These are phyloP conservation scores for Chelonus insularis DNA, from an alignment of 1,140 invertebrate genomes.

Conservation along the genomic window DNA sequence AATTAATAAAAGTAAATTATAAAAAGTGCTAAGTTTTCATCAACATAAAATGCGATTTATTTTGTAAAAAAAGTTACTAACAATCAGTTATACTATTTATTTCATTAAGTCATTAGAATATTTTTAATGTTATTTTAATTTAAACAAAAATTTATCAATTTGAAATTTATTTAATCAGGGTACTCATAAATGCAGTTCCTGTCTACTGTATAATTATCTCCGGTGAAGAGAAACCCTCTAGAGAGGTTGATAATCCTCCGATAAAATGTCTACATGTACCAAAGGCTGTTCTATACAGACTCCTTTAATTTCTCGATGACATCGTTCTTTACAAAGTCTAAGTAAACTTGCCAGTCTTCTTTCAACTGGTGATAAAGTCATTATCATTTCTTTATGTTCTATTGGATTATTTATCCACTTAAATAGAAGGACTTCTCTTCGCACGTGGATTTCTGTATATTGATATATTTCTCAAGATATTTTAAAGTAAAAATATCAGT, in stretches of 20 bases:
- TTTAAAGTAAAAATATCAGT: not conserved
- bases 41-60: too few relatives aligned
- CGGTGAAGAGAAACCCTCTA: conserved; percentile 29
- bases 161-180: not conserved
- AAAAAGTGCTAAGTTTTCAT: too few relatives aligned
- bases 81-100: too few relatives aligned
- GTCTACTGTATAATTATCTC: conserved; percentile 23
- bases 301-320: not conserved
- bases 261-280: conserved; percentile 21
- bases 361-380: too few relatives aligned
- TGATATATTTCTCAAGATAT: not conserved
- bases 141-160: too few relatives aligned
- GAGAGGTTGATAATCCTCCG: conserved; percentile 21
- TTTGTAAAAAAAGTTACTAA: too few relatives aligned
- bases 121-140: too few relatives aligned
- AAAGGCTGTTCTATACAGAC: not conserved
- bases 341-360: not conserved
- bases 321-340: too few relatives aligned
- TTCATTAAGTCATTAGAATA: too few relatives aligned
- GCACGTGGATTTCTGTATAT: not conserved
- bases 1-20: too few relatives aligned
- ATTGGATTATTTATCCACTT: not conserved
- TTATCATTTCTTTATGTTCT: too few relatives aligned
- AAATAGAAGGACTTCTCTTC: conserved; percentile 2
- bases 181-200: not conserved